These are phyloP conservation scores for Lithophane socia DNA, from an alignment of 2,888 invertebrate species.

Conservation along the genomic window DNA sequence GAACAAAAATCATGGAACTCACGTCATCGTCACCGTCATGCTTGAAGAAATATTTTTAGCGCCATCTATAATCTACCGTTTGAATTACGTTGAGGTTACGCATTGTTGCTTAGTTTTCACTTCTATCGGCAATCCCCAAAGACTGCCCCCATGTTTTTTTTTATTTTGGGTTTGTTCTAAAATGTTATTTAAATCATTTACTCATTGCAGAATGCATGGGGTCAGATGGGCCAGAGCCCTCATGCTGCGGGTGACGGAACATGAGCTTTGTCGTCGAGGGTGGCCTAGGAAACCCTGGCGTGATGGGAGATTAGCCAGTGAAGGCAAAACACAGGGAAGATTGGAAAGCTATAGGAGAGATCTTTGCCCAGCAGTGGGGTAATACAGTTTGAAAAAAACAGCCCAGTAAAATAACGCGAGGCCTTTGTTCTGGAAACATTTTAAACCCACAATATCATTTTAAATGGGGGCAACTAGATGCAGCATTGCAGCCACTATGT, in stretches of 20 bases:
- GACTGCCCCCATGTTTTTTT: no score
- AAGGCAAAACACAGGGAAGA: background rate
- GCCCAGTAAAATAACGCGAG: background rate
- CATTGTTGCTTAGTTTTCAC: no score
- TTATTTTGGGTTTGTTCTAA: no score
- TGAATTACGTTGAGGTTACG: no score
- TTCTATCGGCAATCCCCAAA: no score
- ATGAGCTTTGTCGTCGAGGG: no score
- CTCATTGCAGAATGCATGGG: no score
- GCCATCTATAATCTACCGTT: no score
- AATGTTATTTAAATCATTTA: background rate
- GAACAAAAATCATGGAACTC: no score
- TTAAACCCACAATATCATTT: slow-evolving; percentile 9
- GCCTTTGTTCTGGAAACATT: background rate
- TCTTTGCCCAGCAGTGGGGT: background rate
- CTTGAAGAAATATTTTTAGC: no score
- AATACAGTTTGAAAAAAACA: background rate
- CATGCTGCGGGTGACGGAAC: background rate
- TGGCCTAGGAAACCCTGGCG: background rate
- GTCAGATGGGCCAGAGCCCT: background rate
- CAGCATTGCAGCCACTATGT: slow-evolving; percentile 12
- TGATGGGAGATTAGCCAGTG: background rate
- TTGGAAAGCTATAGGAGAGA: no score
- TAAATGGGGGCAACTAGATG: slow-evolving; percentile 24
- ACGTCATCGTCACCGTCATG: no score